Evolutionary conservation across 2,113 vertebrate species (phyloP).

Genomic region (Syrrhaptes paradoxus): DNA sequence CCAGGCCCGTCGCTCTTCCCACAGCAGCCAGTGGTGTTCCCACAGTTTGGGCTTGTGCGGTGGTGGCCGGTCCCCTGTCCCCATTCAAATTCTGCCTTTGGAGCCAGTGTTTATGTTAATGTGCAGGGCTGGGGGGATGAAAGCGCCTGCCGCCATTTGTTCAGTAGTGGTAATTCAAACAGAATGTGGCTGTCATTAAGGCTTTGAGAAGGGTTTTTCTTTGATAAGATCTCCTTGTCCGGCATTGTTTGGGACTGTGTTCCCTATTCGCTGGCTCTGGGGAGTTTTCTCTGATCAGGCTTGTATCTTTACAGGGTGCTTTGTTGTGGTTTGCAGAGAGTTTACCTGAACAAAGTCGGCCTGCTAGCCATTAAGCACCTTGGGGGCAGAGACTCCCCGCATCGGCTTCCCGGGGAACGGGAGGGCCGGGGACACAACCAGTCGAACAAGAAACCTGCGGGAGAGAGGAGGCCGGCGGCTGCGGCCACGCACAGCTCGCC

Average conservation of each 20-base stretch:
- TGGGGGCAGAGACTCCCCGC: conserved; percentile 42
- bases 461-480: neutral
- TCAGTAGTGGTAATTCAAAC: conserved; percentile 84
- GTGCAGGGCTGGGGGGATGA: conserved; percentile 71
- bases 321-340: conserved; percentile 79
- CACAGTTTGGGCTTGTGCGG: conserved; percentile 40
- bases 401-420: conserved; percentile 53
- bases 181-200: conserved; percentile 79
- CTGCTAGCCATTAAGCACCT: conserved; percentile 75
- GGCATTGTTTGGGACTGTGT: conserved; percentile 78
- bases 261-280: conserved; percentile 74
- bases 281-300: conserved; percentile 75
- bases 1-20: neutral
- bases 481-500: neutral
- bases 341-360: conserved; percentile 81
- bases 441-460: conserved; percentile 34
- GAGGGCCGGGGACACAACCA: conserved; percentile 47
- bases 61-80: conserved; percentile 32
- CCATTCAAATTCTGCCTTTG: conserved; percentile 78
- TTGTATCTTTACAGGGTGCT: conserved; percentile 80
- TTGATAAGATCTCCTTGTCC: conserved; percentile 85
- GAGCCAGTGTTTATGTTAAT: conserved; percentile 80
- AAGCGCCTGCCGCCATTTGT: conserved; percentile 80
- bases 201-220: conserved; percentile 79
- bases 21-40: conserved; percentile 34